Percentiles rank a stretch among this genome's conserved stretches.
phyloP scores from a whole-genome alignment of 2,797 vertebrate genomes.

The Sebastes diaconus region DNA sequence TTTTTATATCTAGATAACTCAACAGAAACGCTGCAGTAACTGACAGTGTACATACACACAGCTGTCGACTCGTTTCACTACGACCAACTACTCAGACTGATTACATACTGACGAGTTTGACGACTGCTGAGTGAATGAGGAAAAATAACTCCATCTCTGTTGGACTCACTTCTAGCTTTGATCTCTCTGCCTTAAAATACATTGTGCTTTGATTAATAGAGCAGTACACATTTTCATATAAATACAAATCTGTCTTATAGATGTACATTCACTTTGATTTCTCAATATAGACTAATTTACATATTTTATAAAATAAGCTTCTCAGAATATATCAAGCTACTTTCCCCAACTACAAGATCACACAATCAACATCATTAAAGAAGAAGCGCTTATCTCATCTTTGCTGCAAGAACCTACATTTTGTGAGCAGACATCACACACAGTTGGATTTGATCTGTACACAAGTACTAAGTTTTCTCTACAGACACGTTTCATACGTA shows the following conservation, averaged over 20 bases:
- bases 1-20: neutral
- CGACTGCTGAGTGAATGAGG: neutral
- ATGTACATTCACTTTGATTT: constrained; percentile 80
- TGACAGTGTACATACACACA: constrained; percentile 4
- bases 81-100: constrained; percentile 5
- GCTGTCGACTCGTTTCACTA: neutral
- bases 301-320: constrained; percentile 81
- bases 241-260: constrained; percentile 77
- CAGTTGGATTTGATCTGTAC: constrained; percentile 36
- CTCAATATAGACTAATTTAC: constrained; percentile 76
- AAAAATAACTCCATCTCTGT: constrained; percentile 15
- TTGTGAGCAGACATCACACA: constrained; percentile 44
- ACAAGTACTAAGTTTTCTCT: constrained; percentile 52
- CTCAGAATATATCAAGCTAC: constrained; percentile 73
- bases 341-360: constrained; percentile 62
- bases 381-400: constrained; percentile 43
- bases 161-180: constrained; percentile 46
- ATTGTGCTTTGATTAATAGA: constrained; percentile 83
- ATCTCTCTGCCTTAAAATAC: constrained; percentile 66
- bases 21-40: neutral
- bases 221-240: constrained; percentile 66
- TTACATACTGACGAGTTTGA: constrained; percentile 21
- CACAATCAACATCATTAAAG: constrained; percentile 60
- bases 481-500: constrained; percentile 58
- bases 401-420: constrained; percentile 46